These are phyloP conservation scores for Triplophysa bombifrons DNA, from an alignment of 2,797 vertebrate species.

Conservation along the genomic window DNA sequence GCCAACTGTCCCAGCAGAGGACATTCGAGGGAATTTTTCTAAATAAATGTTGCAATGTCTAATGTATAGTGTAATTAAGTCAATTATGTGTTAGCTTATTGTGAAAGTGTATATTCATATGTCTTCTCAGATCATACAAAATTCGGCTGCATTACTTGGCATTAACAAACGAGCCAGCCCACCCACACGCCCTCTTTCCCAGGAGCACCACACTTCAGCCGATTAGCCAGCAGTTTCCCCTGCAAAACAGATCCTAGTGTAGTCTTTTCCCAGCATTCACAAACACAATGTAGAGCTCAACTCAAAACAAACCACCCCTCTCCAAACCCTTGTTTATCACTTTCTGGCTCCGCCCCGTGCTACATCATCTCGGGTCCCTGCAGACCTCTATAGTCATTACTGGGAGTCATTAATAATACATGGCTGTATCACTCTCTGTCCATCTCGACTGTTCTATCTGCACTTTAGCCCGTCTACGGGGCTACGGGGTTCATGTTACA, in stretches of 20 bases:
- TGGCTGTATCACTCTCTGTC: conserved; percentile 69
- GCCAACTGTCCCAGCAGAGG: conserved; percentile 67
- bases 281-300: not conserved
- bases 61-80: not conserved
- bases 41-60: conserved; percentile 44
- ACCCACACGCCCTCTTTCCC: conserved; percentile 8
- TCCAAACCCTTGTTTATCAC: conserved; percentile 34
- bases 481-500: conserved; percentile 73
- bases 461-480: conserved; percentile 72
- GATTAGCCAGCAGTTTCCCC: conserved; percentile 17
- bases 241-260: conserved; percentile 19
- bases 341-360: conserved; percentile 61
- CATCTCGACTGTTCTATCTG: conserved; percentile 62
- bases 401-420: conserved; percentile 83
- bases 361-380: conserved; percentile 62
- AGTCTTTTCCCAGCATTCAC: conserved; percentile 22
- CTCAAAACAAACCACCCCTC: conserved; percentile 30
- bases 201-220: not conserved
- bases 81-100: not conserved
- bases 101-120: not conserved
- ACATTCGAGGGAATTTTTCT: conserved; percentile 71
- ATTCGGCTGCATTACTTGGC: conserved; percentile 27
- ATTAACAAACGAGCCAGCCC: conserved; percentile 29
- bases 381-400: conserved; percentile 78
- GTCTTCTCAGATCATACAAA: not conserved